Conservation (phyloP, 1,140 invertebrate species). For the Thrips palmi region DNA sequence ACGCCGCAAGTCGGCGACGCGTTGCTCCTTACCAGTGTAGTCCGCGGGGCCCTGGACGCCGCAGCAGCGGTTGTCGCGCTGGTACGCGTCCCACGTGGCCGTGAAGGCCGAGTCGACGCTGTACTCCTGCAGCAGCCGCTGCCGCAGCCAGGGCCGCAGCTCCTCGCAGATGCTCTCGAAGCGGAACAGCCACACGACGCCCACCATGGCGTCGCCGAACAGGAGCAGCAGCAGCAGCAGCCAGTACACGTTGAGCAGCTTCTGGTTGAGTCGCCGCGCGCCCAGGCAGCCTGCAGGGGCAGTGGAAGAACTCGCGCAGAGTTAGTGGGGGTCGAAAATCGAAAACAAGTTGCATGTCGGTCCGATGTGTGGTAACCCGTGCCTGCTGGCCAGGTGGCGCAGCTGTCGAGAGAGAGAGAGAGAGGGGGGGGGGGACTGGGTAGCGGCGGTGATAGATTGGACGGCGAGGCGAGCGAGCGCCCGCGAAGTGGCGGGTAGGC, state of each 20-base stretch:
- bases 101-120: slow-evolving; percentile 44
- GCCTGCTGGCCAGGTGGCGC: no score
- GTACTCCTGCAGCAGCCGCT: slow-evolving; percentile 40
- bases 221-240: slow-evolving; percentile 57
- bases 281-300: slow-evolving; percentile 53
- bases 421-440: no score
- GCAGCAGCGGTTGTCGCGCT: slow-evolving; percentile 57
- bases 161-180: slow-evolving; percentile 56
- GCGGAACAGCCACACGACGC: slow-evolving; percentile 70
- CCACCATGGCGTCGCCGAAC: slow-evolving; percentile 65
- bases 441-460: no score
- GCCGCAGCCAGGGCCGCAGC: slow-evolving; percentile 42
- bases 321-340: no score
- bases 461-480: no score
- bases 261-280: slow-evolving; percentile 57
- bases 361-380: no score
- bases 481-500: no score
- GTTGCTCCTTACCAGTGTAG: slow-evolving; percentile 26
- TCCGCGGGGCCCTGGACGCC: slow-evolving; percentile 51
- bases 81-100: slow-evolving; percentile 60
- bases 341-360: no score
- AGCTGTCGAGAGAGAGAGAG: no score
- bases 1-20: background rate
- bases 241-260: slow-evolving; percentile 69
- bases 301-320: background rate